Evolutionary conservation across 2,888 invertebrate genomes (phyloP).

Genomic region (Tillus elongatus): DNA sequence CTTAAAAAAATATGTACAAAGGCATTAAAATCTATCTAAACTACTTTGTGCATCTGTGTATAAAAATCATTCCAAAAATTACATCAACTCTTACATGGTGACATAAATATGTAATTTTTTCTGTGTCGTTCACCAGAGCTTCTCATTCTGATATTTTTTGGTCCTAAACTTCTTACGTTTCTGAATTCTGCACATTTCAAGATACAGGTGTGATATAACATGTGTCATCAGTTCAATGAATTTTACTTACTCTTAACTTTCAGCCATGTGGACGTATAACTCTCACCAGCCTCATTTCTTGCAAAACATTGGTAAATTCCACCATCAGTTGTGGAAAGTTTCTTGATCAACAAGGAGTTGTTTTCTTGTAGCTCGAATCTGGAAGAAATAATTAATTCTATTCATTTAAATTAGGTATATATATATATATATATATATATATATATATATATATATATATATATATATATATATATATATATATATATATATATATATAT

Average conservation of each 20-base stretch:
- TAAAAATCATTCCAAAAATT: constrained; percentile 11
- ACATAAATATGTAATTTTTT: constrained; percentile 38
- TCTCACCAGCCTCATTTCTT: constrained; percentile 82
- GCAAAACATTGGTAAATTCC: constrained; percentile 96
- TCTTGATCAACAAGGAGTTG: constrained; percentile 71
- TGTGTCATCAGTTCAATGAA: constrained; percentile 8
- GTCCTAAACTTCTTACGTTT: constrained; percentile 31
- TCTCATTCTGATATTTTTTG: constrained; percentile 37
- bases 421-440: too few species aligned
- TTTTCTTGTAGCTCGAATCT: constrained; percentile 74
- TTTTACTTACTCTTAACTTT: constrained; percentile 84
- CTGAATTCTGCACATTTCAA: constrained; percentile 19
- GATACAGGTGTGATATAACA: constrained; percentile 7
- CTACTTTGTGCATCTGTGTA: constrained; percentile 16
- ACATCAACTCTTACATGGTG: constrained; percentile 35
- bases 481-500: too few species aligned
- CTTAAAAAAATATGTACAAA: constrained; percentile 15
- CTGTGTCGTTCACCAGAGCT: constrained; percentile 37
- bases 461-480: too few species aligned
- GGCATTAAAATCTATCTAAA: constrained; percentile 12
- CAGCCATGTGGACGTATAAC: constrained; percentile 82
- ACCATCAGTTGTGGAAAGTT: constrained; percentile 73
- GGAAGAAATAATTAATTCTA: constrained; percentile 23
- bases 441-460: too few species aligned
- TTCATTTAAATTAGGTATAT: too few species aligned